A percentile compares a stretch with the other conserved stretches of the same genome.
These are phyloP conservation scores for Acanthiza pusilla DNA, from an alignment of 2,797 vertebrate genomes.

Conservation along the genomic window DNA sequence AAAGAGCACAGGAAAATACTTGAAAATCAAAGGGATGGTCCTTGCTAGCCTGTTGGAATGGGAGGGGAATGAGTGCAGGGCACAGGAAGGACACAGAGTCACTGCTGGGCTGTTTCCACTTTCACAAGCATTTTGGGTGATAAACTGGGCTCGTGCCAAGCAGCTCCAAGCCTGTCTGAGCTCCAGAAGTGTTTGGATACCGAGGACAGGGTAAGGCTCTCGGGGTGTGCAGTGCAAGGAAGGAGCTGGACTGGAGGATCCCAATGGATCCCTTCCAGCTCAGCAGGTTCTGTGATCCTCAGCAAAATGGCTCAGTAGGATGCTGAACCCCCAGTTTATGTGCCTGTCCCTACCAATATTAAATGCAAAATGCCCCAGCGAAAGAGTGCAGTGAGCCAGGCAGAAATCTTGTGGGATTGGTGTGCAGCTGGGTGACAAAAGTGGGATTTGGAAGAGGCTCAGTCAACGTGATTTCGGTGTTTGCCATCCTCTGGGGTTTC, in stretches of 20 bases:
- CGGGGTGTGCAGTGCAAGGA: background rate
- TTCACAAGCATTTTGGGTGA: background rate
- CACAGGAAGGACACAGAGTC: background rate
- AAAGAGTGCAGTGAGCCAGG: background rate
- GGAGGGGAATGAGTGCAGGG: background rate
- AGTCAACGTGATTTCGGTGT: background rate
- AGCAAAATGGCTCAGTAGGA: background rate
- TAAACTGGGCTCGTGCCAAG: background rate
- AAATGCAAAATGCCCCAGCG: background rate
- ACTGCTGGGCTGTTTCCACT: background rate
- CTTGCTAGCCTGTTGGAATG: background rate
- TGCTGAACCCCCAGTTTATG: background rate
- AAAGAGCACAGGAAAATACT: background rate
- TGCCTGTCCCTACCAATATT: background rate
- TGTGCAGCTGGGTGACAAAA: background rate
- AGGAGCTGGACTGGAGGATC: background rate
- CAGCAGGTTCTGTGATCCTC: background rate
- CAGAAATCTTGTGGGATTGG: background rate
- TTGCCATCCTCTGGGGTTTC: background rate
- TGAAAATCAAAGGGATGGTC: background rate
- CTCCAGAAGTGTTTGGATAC: background rate
- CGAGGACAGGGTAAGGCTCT: background rate
- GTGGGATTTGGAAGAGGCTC: background rate
- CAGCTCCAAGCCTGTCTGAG: background rate
- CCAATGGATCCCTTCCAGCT: background rate